Evolutionary conservation across 2,113 vertebrate genomes (phyloP).

Genomic region (Ictalurus furcatus): DNA sequence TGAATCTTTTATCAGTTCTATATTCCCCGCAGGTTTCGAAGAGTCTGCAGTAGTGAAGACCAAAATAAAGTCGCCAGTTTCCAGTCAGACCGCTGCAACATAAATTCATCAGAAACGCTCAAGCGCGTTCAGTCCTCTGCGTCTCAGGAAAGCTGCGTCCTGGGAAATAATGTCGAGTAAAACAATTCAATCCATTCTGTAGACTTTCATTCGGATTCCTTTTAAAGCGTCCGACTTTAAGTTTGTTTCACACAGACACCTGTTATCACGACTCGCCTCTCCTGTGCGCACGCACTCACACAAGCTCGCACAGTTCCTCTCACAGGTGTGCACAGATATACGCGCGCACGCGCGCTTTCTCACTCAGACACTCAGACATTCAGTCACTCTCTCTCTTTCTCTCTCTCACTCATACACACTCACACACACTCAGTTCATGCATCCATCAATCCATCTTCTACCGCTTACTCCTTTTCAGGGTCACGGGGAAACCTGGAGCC

Average conservation of each 20-base stretch:
- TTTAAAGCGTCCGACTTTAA: not conserved
- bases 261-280: conserved; percentile 7
- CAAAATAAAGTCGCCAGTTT: not conserved
- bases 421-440: not conserved
- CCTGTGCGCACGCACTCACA: not conserved
- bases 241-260: not conserved
- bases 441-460: no score
- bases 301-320: not conserved
- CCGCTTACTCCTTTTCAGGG: no score
- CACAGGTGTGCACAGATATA: not conserved
- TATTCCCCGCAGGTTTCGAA: not conserved
- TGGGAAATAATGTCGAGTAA: not conserved
- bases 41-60: not conserved
- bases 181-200: not conserved
- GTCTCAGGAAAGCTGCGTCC: not conserved
- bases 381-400: not conserved
- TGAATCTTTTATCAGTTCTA: no score
- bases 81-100: not conserved
- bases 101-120: not conserved
- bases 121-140: not conserved
- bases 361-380: not conserved
- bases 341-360: not conserved
- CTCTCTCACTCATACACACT: not conserved
- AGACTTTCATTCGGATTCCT: not conserved
- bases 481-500: no score